A percentile compares a stretch with the other conserved stretches of the same genome.
These are phyloP conservation scores for Puffinus mauretanicus DNA, from an alignment of 2,113 vertebrate species.

Conservation along the genomic window DNA sequence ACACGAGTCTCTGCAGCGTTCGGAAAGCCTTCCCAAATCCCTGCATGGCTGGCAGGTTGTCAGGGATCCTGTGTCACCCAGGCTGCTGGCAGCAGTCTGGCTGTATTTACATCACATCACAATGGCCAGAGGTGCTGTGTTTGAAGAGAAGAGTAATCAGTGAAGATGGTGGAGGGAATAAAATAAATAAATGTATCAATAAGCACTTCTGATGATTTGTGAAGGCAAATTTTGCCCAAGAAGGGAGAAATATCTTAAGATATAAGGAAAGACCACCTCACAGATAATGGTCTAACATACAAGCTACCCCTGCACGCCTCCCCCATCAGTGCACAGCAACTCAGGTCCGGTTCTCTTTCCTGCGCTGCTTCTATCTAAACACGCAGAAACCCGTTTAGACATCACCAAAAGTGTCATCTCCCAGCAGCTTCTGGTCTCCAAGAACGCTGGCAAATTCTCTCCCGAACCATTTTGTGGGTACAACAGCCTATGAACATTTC, in stretches of 20 bases:
- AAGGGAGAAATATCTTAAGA: background rate
- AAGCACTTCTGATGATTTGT: background rate
- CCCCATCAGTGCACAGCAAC: background rate
- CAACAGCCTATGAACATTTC: background rate
- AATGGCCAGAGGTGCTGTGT: background rate
- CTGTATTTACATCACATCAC: background rate
- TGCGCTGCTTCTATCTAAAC: background rate
- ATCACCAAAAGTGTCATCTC: background rate
- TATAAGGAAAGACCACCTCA: background rate
- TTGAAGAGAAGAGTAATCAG: background rate
- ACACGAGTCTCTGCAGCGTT: background rate
- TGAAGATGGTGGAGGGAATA: background rate
- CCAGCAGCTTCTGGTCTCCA: background rate
- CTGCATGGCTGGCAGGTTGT: background rate
- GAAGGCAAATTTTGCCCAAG: background rate
- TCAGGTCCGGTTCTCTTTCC: accelerated
- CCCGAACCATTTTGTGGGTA: accelerated
- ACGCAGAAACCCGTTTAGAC: background rate
- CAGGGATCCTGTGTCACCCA: background rate
- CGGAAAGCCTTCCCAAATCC: background rate
- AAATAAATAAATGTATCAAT: background rate
- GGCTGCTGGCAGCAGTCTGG: background rate
- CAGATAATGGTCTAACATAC: background rate
- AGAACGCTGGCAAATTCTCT: background rate
- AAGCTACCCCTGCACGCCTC: background rate